Evolutionary conservation across 2,797 vertebrate species (phyloP).

Genomic region (Mormyrus proboscirostris): DNA sequence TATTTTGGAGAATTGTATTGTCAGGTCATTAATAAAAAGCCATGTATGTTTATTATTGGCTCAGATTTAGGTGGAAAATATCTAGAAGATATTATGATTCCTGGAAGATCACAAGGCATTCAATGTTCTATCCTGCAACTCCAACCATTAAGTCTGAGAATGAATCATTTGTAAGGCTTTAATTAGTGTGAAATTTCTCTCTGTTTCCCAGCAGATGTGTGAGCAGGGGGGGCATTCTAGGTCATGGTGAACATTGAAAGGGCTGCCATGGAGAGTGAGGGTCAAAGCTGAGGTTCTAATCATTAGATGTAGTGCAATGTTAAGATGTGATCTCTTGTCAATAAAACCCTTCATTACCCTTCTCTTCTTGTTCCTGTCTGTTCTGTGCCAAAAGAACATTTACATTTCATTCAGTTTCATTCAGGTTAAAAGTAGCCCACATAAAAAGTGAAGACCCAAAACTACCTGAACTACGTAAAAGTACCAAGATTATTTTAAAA

Average conservation of each 20-base stretch:
- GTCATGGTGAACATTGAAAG: not conserved
- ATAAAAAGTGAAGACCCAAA: not conserved
- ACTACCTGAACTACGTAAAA: not conserved
- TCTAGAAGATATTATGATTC: not conserved
- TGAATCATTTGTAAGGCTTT: not conserved
- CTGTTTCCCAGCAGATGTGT: conserved; percentile 11
- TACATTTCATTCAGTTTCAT: not conserved
- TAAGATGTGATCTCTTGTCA: not conserved
- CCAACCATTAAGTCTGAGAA: not conserved
- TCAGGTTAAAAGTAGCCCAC: not conserved
- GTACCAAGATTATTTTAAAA: not conserved
- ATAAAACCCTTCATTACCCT: conserved; percentile 21
- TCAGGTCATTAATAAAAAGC: not conserved
- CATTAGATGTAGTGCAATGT: conserved; percentile 11
- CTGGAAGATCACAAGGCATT: not conserved
- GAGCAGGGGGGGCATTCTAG: not conserved
- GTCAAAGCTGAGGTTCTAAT: not conserved
- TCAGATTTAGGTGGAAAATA: not conserved
- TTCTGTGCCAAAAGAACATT: not conserved
- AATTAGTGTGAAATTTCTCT: not conserved
- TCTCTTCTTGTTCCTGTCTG: not conserved
- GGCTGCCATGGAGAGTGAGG: not conserved
- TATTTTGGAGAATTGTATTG: not conserved
- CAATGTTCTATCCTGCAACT: not conserved
- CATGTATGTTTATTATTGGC: not conserved